Evolutionary conservation across 2,888 invertebrate genomes (phyloP).

Genomic region (Melipona beecheii): DNA sequence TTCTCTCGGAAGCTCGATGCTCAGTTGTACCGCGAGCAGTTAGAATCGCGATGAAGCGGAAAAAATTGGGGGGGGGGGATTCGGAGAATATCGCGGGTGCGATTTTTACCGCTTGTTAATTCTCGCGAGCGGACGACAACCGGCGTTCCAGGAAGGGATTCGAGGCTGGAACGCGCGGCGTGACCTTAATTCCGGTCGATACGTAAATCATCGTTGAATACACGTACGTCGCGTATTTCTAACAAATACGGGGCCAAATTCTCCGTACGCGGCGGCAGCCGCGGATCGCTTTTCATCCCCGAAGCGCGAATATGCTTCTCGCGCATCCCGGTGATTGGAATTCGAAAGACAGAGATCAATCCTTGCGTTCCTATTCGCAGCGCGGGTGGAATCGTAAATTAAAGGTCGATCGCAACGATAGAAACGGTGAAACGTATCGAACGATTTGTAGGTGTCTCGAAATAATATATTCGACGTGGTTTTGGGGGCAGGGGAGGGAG

Average conservation of each 20-base stretch:
- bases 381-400: conserved; percentile 29
- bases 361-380: neutral
- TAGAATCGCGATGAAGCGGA: too few species aligned
- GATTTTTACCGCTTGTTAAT: conserved; percentile 8
- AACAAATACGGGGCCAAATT: conserved; percentile 73
- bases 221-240: conserved; percentile 73
- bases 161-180: conserved; percentile 21
- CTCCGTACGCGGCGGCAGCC: neutral
- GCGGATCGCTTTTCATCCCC: conserved; percentile 3
- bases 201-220: conserved; percentile 68
- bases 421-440: neutral
- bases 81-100: conserved; percentile 16
- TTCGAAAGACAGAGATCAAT: conserved; percentile 39
- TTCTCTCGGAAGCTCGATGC: too few species aligned
- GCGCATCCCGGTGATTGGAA: conserved; percentile 7
- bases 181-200: conserved; percentile 63
- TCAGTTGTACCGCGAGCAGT: too few species aligned
- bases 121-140: conserved; percentile 13
- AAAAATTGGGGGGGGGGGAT: too few species aligned
- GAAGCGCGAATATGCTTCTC: conserved; percentile 12
- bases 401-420: neutral
- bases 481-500: neutral
- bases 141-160: conserved; percentile 32
- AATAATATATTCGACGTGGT: neutral
- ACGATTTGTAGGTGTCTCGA: neutral